Evolutionary conservation across 2,888 invertebrate genomes (phyloP).

Genomic region (Caenorhabditis macrosperma): DNA sequence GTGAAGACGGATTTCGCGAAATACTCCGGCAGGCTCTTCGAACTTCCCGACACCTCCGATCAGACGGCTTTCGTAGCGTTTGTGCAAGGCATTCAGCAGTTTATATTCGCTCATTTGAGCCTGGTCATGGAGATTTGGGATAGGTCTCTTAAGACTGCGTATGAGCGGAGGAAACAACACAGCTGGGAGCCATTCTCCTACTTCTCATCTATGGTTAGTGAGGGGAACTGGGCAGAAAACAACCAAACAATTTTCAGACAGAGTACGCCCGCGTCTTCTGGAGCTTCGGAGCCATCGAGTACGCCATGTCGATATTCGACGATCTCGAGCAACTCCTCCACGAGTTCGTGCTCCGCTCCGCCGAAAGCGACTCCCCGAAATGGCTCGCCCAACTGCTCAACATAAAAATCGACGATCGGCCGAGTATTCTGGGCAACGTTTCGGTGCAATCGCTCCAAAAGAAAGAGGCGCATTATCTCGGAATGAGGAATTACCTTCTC

Average conservation of each 20-base stretch:
- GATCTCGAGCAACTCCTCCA: conserved; percentile 67
- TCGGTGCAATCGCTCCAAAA: conserved; percentile 22
- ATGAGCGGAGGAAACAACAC: conserved; percentile 43
- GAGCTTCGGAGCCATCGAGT: conserved; percentile 70
- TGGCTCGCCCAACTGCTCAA: conserved; percentile 45
- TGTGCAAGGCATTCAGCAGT: conserved; percentile 57
- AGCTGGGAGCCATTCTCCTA: conserved; percentile 41
- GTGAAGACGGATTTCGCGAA: conserved; percentile 62
- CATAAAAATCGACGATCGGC: conserved; percentile 45
- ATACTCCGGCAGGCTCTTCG: conserved; percentile 55
- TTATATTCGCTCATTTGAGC: conserved; percentile 63
- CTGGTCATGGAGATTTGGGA: conserved; percentile 67
- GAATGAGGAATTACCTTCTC: conserved; percentile 64
- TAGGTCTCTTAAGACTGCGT: conserved; percentile 40
- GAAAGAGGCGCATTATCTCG: conserved; percentile 48
- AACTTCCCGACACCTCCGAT: conserved; percentile 68
- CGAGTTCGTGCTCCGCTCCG: conserved; percentile 48
- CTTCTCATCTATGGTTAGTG: conserved; percentile 48
- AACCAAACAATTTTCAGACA: conserved; percentile 38
- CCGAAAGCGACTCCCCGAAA: conserved; percentile 43
- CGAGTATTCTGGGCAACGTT: conserved; percentile 25
- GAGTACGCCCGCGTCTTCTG: conserved; percentile 67
- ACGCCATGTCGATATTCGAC: conserved; percentile 66
- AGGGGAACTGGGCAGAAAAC: not conserved
- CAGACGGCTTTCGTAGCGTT: conserved; percentile 63